phyloP scores from a whole-genome alignment of 2,797 vertebrate genomes.

The Enteromius mattozi region DNA sequence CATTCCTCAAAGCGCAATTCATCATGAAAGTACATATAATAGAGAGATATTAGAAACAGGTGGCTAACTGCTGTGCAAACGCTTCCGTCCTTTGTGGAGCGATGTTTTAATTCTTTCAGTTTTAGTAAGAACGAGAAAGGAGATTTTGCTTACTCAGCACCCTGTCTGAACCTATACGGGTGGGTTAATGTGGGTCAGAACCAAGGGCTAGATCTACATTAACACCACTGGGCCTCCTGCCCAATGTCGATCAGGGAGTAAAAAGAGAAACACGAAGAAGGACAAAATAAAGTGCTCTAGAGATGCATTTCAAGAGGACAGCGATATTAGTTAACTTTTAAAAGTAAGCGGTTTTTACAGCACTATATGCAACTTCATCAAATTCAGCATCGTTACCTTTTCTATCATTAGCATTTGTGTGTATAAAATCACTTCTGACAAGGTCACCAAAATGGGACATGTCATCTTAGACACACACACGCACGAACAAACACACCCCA shows the following conservation, averaged over 20 bases:
- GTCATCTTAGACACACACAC: too few relatives aligned
- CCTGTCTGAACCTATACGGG: not conserved
- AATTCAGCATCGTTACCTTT: too few relatives aligned
- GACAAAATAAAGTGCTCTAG: not conserved
- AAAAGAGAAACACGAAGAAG: not conserved
- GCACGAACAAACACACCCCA: too few relatives aligned
- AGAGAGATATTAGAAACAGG: slow-evolving; percentile 29
- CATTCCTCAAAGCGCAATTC: slow-evolving; percentile 8
- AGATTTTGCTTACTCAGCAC: slow-evolving; percentile 34
- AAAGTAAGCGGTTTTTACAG: not conserved
- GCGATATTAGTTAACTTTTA: not conserved
- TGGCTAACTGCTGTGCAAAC: slow-evolving; percentile 28
- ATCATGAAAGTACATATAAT: slow-evolving; percentile 23
- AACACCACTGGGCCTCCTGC: slow-evolving; percentile 22
- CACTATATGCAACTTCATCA: not conserved
- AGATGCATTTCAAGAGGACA: slow-evolving; percentile 5
- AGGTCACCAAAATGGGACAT: too few relatives aligned
- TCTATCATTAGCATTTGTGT: not conserved
- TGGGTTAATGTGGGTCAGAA: slow-evolving; percentile 28
- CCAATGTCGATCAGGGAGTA: not conserved
- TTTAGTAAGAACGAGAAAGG: not conserved
- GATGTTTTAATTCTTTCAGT: not conserved
- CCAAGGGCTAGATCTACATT: slow-evolving; percentile 18
- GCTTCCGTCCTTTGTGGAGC: slow-evolving; percentile 9
- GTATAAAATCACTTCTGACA: not conserved